Evolutionary conservation across 2,888 invertebrate genomes (phyloP), one percentile per base, ranked within the genome.

Genomic region (Herminia tarsipennalis): DNA sequence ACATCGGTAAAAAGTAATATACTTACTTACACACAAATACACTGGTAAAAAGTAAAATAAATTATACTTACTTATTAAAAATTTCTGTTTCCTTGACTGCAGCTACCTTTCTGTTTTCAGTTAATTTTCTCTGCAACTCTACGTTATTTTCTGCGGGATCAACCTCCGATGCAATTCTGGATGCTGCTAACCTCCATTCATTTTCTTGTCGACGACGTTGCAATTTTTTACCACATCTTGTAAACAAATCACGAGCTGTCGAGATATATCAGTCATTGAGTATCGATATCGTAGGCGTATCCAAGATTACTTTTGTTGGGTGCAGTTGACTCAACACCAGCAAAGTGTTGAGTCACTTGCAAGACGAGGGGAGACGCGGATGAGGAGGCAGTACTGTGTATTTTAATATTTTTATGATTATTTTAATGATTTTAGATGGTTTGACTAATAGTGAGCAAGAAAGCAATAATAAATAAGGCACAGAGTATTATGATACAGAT

Each of bases 171-270:
- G 92, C 81, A 33, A 93, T 81, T 52, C 93, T 91, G 43, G 93
- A 93, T 6, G 87, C 88, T 2, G 93, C 93, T 51, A 92, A 76
- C 59, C 93, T 88, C 83, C 94, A 94, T 73, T 94, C 92, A 76
- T 95, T 94, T 57, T 93, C 92, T 67, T 93, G 93, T 30, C 95
- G 88, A 5, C 94, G 86, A 24, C 92, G 85, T 83, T 95, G 94
- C 25, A 95, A 76, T 64, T 93, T 88, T 54, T 91, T 93, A 0
- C 95, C 95, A 53, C 95, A 93, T 72, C 94, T 93, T 25, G 88
- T 84, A 65, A 95, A 95, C 12, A 94, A 91, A 66, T 94, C 93
- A 56, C 93, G 88, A 2, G 95, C 94, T 93, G 78, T 24, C 6
- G 20, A 46, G n/a, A 16, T 30, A 29, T 29, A 24, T 20, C 5